Conservation (phyloP, 2,797 vertebrate species). For the Coregonus ussuriensis region DNA sequence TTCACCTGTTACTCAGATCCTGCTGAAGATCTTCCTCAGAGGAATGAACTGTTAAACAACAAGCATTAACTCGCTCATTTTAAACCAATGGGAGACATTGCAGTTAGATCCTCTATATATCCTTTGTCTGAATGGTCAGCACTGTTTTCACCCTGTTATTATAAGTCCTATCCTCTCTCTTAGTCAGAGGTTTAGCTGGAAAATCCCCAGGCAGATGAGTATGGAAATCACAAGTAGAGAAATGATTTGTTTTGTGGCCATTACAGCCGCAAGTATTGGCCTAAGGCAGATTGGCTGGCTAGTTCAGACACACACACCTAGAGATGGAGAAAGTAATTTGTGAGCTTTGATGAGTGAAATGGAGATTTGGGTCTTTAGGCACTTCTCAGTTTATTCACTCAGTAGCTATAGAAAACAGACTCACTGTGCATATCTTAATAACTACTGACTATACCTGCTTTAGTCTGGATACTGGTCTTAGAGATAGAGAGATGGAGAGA, state of each 20-base stretch:
- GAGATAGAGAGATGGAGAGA: slow-evolving; percentile 8
- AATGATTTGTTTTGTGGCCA: slow-evolving; percentile 31
- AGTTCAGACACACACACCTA: slow-evolving; percentile 21
- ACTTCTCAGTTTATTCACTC: slow-evolving; percentile 47
- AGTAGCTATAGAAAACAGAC: slow-evolving; percentile 45
- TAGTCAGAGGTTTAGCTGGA: slow-evolving; percentile 13
- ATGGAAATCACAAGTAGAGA: slow-evolving; percentile 24
- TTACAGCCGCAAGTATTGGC: slow-evolving; percentile 20
- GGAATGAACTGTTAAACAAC: slow-evolving; percentile 15
- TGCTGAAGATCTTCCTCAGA: neutral
- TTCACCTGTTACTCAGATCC: slow-evolving; percentile 6
- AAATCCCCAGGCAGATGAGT: slow-evolving; percentile 24
- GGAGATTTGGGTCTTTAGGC: slow-evolving; percentile 30
- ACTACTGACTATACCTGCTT: slow-evolving; percentile 41
- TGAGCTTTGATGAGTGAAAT: slow-evolving; percentile 13
- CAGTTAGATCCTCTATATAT: slow-evolving; percentile 30
- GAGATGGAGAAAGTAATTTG: slow-evolving; percentile 6
- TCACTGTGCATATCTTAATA: slow-evolving; percentile 44
- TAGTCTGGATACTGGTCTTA: slow-evolving; percentile 11
- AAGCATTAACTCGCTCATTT: slow-evolving; percentile 13
- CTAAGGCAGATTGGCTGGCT: slow-evolving; percentile 35
- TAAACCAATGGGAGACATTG: slow-evolving; percentile 51
- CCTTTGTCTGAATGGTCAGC: slow-evolving; percentile 48
- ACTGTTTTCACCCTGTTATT: slow-evolving; percentile 23
- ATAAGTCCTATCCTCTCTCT: slow-evolving; percentile 3